Evolutionary conservation across 2,797 vertebrate species (phyloP), one percentile per base, ranked within the genome.

Genomic region (Psittacula echo): DNA sequence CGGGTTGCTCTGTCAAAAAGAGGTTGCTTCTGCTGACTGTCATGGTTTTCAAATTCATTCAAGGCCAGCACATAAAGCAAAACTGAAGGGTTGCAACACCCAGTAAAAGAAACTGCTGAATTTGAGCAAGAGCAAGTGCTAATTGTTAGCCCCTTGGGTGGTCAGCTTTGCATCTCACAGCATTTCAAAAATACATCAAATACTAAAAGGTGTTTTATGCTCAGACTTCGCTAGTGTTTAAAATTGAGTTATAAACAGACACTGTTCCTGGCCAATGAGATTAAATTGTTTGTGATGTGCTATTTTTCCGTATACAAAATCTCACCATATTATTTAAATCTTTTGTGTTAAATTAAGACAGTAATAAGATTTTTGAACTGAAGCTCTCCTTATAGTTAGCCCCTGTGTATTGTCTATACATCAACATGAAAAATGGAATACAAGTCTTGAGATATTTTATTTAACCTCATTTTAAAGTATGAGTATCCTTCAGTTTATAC

Each of bases 201-300:
- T 79, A 85, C 78, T 66, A 77, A 82, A 89, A 87, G 41, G 51
- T 48, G 30, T 47, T 90, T 71, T 48, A 64, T 62, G 15, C n/a
- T 86, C 37, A 77, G 56, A 16, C 26, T 44, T 67, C 83, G 41
- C 61, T 53, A 11, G 67, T 34, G 45, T 82, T 93, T 90, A 90
- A 77, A 95, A 86, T 60, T 53, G 19, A 44, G 16, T 47, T 93
- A 39, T 83, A 94, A 96, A 95, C 78, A 92, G 85, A 92, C 29
- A 64, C 70, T 91, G 58, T 88, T 93, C 60, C 78, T 83, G 83
- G 58, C 17, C 7, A 15, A 82, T 74, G 24, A 62, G 53, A 70
- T 91, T 89, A 88, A 87, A 85, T 85, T 85, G 77, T 89, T 91
- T 93, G 76, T 72, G 65, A 42, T 73, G 79, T 89, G 82, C 10